Evolutionary conservation across 2,888 invertebrate genomes (phyloP), one percentile per base, ranked within the genome.

Genomic region (Nomada ruficornis): DNA sequence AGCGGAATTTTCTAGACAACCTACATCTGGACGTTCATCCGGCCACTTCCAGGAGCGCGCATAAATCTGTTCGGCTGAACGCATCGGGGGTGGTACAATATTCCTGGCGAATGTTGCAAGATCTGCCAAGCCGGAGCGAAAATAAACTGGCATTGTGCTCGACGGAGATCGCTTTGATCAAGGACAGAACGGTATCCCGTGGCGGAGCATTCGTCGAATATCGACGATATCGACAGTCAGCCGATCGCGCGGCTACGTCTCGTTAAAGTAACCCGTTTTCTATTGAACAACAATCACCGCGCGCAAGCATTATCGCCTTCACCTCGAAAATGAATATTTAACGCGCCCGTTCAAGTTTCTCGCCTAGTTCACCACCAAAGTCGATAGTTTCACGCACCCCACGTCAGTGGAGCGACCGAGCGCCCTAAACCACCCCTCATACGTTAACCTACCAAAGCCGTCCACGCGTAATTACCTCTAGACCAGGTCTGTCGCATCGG

Each of bases 381-480:
- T 55, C 29, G 15, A 20, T 13, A 10, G 20, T 20, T n/a, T 15
- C 55, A 15, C 15, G 9, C 20, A 42, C 20, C 42, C 55, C 15
- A 15, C 10, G 15, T 18, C 47, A 29, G 26, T n/a, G 26, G 47
- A 18, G 26, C 44, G 1, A 9, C 59, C 44, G 26, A 42, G 23
- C 65, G 20, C n/a, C 67, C 54, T 69, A 44, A 71, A 55, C 26
- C 52, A 11, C 23, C 63, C 42, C 42, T 67, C 50, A 54, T 62
- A 50, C 71, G 71, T 79, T 67, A 67, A 67, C 42, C 72, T 79
- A 64, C 60, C 81, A 65, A 80, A 70, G 69, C 54, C 54, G 60
- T 70, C 59, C 64, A 60, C 82, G 77, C 65, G 18, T 80, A 79
- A 80, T 80, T 80, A 64, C 47, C 71, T 15, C 36, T 10, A 68